Evolutionary conservation across 2,113 vertebrate species (phyloP).

Genomic region (Ameiurus melas): DNA sequence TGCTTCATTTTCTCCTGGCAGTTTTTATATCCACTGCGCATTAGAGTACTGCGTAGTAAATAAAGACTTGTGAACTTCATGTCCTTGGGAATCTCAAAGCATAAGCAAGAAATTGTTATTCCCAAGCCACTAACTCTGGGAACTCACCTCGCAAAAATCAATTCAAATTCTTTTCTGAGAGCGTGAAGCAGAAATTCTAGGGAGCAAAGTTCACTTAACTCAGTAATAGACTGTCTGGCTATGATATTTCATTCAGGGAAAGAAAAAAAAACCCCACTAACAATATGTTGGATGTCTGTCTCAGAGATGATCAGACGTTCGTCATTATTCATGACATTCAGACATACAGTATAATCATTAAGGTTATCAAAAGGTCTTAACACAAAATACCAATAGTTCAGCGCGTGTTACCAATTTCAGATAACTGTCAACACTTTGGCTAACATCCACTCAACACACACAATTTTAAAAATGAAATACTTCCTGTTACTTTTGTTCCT

Average conservation of each 20-base stretch:
- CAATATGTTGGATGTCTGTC: neutral
- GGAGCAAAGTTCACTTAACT: conserved; percentile 41
- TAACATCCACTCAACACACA: neutral
- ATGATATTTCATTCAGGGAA: neutral
- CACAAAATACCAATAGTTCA: conserved; percentile 10
- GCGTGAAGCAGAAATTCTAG: conserved; percentile 16
- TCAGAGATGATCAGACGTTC: conserved; percentile 7
- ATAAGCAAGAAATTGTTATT: conserved; percentile 33
- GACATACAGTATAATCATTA: neutral
- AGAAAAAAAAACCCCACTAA: neutral
- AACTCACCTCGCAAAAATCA: neutral
- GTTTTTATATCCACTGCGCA: neutral
- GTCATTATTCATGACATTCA: conserved; percentile 1
- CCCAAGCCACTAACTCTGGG: conserved; percentile 2
- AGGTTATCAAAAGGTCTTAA: conserved; percentile 14
- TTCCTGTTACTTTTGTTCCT: neutral
- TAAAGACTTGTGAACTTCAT: conserved; percentile 4
- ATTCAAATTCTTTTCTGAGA: conserved; percentile 10
- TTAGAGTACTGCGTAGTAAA: conserved; percentile 3
- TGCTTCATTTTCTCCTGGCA: neutral
- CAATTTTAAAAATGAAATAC: neutral
- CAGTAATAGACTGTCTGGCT: conserved; percentile 23
- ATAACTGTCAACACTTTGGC: neutral
- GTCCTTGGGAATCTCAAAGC: conserved; percentile 5
- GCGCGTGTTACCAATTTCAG: neutral